These are phyloP conservation scores for Wasmannia auropunctata DNA, from an alignment of 1,140 invertebrate genomes.

Conservation along the genomic window DNA sequence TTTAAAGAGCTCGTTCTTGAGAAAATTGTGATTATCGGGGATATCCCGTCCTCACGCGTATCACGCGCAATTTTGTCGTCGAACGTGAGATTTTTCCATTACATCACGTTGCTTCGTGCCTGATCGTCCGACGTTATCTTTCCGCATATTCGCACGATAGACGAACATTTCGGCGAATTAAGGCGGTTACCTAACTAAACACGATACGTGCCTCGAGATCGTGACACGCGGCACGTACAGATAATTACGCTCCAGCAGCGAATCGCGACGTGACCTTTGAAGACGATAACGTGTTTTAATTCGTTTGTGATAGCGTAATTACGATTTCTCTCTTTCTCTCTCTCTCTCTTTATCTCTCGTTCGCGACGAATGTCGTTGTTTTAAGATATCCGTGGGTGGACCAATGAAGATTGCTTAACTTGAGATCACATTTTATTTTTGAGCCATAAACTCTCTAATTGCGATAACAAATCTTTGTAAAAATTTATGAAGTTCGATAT, in stretches of 20 bases:
- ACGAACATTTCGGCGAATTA: conserved; percentile 21
- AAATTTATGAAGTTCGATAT: not conserved
- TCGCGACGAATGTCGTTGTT: not conserved
- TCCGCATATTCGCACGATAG: conserved; percentile 29
- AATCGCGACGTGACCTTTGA: conserved; percentile 26
- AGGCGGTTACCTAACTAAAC: conserved; percentile 26
- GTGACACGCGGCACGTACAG: conserved; percentile 41
- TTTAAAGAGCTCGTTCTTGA: not conserved
- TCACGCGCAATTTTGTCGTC: not conserved
- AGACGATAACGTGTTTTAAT: conserved; percentile 31
- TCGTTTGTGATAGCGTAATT: conserved; percentile 11
- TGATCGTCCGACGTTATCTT: conserved; percentile 13
- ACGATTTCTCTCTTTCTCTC: not conserved
- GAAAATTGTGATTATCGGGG: not conserved
- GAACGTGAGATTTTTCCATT: not conserved
- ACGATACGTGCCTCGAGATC: conserved; percentile 12
- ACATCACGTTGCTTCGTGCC: not conserved
- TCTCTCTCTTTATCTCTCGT: not conserved
- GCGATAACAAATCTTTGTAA: not conserved
- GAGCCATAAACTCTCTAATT: not conserved
- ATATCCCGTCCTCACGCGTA: not conserved
- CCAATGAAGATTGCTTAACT: not conserved
- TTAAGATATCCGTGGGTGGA: not conserved
- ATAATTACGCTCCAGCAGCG: conserved; percentile 17
- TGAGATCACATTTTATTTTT: not conserved